Percentiles rank a stretch among this genome's conserved stretches.
These are phyloP conservation scores for Bubo blakistoni DNA, from an alignment of 2,113 vertebrate species.

Conservation along the genomic window DNA sequence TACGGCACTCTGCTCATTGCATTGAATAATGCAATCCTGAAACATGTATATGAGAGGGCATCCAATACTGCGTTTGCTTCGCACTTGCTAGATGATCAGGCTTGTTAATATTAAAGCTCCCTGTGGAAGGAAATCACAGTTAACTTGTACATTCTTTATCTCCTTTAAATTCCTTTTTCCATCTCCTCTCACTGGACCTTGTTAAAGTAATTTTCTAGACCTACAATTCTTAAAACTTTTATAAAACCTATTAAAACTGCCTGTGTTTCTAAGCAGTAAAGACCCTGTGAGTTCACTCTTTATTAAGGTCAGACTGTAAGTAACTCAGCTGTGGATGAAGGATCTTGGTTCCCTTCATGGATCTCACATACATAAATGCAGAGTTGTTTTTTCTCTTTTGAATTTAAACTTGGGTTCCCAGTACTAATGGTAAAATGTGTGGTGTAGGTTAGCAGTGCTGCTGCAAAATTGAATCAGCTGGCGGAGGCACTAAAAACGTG, in stretches of 20 bases:
- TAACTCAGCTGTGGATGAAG: neutral
- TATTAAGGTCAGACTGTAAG: neutral
- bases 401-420: neutral
- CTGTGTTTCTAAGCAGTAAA: neutral
- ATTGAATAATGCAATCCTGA: neutral
- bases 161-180: neutral
- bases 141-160: neutral
- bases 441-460: neutral
- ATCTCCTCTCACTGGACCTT: neutral
- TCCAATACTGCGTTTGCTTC: neutral
- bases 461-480: neutral
- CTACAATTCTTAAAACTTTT: neutral
- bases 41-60: neutral
- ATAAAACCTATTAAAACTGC: neutral
- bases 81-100: neutral
- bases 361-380: neutral
- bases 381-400: neutral
- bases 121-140: neutral
- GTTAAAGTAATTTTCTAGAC: neutral
- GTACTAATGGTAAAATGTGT: neutral
- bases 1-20: neutral
- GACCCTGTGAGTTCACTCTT: neutral
- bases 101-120: neutral
- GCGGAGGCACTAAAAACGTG: neutral
- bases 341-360: neutral